A percentile compares a stretch with the other conserved stretches of the same genome.
phyloP scores from a whole-genome alignment of 1,140 invertebrate species.

The Tetragonula clypearis region DNA sequence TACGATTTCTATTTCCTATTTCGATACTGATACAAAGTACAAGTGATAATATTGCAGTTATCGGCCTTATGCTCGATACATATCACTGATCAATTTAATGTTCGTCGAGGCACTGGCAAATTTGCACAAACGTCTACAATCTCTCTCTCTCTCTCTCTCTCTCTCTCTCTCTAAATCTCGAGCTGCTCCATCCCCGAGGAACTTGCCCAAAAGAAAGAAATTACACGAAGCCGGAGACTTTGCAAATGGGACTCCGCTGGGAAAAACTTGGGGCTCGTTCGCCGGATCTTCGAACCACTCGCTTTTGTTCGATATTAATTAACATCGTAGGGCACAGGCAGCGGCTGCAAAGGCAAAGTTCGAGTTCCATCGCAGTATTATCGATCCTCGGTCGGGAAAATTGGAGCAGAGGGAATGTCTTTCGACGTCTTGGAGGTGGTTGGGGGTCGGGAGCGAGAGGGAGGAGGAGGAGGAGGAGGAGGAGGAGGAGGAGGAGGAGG shows the following conservation, averaged over 20 bases:
- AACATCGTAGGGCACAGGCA: conserved; percentile 30
- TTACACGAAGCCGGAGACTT: neutral
- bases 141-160: no score
- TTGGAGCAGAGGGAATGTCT: conserved; percentile 46
- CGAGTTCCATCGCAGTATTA: neutral
- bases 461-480: no score
- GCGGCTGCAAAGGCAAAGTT: neutral
- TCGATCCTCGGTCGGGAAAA: conserved; percentile 25
- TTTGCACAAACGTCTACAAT: no score
- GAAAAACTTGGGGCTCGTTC: neutral
- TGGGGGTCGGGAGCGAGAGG: no score
- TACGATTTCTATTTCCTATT: no score
- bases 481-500: no score
- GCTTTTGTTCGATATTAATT: conserved; percentile 52
- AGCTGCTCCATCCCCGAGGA: neutral
- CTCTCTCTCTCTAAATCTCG: neutral
- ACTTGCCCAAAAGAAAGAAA: neutral
- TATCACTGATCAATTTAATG: no score
- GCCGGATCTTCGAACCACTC: conserved; percentile 7
- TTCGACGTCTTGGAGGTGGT: conserved; percentile 27
- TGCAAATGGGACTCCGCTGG: neutral
- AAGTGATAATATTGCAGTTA: no score
- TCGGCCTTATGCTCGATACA: no score
- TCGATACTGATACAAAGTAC: no score
- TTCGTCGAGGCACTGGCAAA: no score